Evolutionary conservation across 2,113 vertebrate species (phyloP), one percentile per base, ranked within the genome.

Genomic region (Gavia stellata): DNA sequence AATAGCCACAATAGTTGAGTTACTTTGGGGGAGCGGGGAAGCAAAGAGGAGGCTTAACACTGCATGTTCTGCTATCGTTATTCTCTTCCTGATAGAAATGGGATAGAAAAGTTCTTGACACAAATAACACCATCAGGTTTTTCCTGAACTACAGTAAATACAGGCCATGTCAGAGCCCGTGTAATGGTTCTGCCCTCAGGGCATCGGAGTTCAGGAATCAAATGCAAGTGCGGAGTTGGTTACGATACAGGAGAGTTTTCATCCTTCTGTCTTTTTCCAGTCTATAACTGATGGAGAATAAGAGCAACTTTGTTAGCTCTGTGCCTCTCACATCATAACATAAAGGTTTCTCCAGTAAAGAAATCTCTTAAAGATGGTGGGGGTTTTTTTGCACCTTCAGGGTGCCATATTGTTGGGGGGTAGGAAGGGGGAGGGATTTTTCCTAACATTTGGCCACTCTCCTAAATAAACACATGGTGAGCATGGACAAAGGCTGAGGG

Each of bases 341-440:
- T 58, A 90, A 45, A 31, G 10, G 17, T 23, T 75, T 5, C 7
- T 75, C 13, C 17, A 36, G 52, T 50, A 74, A 90, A 94, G 6
- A 80, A 70, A 65, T 24, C 8, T 84, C 20, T 53, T 66, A 53
- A 52, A 84, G 14, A 61, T 49, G 8, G 4, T 70, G n/a, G 14
- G 13, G 9, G 1, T 34, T 6, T 34, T 62, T 78, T 81, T 66
- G 2, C 14, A 40, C 38, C 14, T 2, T 52, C 17, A 33, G 42
- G 13, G 11, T 38, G 4, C 34, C 1, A 1, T 36, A 28, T 12
- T 14, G 23, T 17, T 81, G 23, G 2, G 4, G 18, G 38, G 8
- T 12, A 36, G 15, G 25, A 67, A 66, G 29, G 4, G 5, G 3
- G 6, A 3, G 5, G 5, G 19, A n/a, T 36, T 73, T 95, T 88